Evolutionary conservation across 2,113 vertebrate species (phyloP).

Genomic region (Chlamydotis undulata): DNA sequence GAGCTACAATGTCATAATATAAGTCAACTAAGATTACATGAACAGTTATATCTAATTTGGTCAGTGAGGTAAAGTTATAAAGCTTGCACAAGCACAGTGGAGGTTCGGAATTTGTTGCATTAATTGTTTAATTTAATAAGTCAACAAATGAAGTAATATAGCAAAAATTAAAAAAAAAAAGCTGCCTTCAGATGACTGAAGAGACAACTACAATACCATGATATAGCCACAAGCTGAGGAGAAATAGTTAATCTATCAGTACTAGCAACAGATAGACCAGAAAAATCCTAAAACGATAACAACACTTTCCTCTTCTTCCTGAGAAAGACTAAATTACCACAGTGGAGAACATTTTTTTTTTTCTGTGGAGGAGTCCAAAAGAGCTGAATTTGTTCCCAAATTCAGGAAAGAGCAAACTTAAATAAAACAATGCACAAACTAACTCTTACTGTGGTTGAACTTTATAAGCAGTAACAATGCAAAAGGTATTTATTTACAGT

Average conservation of each 20-base stretch:
- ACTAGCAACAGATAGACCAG: not conserved
- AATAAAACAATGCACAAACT: not conserved
- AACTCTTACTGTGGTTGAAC: not conserved
- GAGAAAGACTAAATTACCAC: not conserved
- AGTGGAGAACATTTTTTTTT: not conserved
- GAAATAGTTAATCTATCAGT: not conserved
- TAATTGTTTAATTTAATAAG: not conserved
- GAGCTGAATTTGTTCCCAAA: not conserved
- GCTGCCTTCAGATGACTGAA: not conserved
- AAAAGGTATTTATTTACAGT: conserved; percentile 4
- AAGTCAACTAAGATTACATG: not conserved
- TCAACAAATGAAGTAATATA: not conserved
- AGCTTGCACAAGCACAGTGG: not conserved
- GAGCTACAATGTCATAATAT: not conserved
- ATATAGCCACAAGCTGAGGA: not conserved
- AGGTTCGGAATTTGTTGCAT: not conserved
- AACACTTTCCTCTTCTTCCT: not conserved
- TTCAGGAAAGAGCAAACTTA: not conserved
- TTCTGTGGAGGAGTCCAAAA: not conserved
- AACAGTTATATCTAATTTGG: not conserved
- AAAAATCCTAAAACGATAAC: not conserved
- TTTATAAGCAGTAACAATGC: not conserved
- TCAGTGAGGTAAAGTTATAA: not conserved
- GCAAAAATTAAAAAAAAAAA: not conserved
- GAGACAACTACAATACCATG: not conserved